These are phyloP conservation scores for Tamandua tetradactyla DNA, from an alignment of 2,797 vertebrate species.

Conservation along the genomic window DNA sequence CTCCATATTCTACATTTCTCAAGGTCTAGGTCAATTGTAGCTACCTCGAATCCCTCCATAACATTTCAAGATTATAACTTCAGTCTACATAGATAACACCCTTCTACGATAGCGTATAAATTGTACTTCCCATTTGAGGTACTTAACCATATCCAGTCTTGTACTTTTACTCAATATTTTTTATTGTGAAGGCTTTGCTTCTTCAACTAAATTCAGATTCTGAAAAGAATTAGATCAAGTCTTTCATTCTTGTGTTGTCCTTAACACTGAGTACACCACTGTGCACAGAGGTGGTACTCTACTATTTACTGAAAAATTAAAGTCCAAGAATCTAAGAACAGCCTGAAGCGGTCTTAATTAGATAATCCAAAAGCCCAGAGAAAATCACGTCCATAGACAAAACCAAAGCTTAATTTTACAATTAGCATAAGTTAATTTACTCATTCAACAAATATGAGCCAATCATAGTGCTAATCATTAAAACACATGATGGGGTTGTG, in stretches of 20 bases:
- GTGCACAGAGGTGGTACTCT: neutral
- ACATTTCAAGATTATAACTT: neutral
- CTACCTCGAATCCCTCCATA: neutral
- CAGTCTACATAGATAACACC: neutral
- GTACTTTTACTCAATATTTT: neutral
- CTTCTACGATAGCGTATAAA: neutral
- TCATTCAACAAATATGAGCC: slow-evolving; percentile 30
- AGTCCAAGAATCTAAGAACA: slow-evolving; percentile 8
- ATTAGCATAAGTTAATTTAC: slow-evolving; percentile 50
- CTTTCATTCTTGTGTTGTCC: neutral
- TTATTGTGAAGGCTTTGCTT: neutral
- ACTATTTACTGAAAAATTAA: slow-evolving; percentile 40
- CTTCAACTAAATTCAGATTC: slow-evolving; percentile 26
- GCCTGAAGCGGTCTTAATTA: too few relatives aligned
- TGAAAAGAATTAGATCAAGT: neutral
- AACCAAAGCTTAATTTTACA: slow-evolving; percentile 48
- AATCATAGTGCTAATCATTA: neutral
- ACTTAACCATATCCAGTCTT: neutral
- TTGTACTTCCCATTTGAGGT: neutral
- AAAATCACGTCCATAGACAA: slow-evolving; percentile 49
- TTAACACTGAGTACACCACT: neutral
- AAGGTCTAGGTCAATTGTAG: neutral
- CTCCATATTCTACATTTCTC: neutral
- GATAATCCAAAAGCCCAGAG: slow-evolving; percentile 9
- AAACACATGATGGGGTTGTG: neutral